Conservation (phyloP, 1,140 invertebrate genomes). For the Heterodera schachtii region DNA sequence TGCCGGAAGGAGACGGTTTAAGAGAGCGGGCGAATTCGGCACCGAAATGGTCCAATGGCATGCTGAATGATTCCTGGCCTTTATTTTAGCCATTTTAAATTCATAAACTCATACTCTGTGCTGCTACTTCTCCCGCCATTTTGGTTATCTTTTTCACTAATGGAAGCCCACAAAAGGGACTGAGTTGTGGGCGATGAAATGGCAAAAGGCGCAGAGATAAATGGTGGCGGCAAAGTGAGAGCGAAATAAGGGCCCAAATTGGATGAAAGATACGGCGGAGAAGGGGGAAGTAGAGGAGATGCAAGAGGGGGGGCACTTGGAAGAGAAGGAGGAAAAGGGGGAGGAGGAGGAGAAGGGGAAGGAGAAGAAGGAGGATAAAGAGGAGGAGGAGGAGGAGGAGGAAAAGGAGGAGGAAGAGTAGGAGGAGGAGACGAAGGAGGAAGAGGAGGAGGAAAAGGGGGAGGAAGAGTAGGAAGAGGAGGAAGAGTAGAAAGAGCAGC, state of each 20-base stretch:
- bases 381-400: too few species aligned
- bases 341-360: too few species aligned
- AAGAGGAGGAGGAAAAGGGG: too few species aligned
- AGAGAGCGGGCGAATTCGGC: conserved; percentile 2
- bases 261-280: not conserved
- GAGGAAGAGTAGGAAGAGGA: too few species aligned
- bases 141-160: not conserved
- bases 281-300: not conserved
- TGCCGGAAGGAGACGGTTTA: not conserved
- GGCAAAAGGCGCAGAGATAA: not conserved
- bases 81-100: not conserved
- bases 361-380: too few species aligned
- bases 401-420: too few species aligned
- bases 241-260: not conserved
- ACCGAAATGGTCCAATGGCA: not conserved
- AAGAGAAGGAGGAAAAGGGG: too few species aligned
- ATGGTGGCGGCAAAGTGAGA: not conserved
- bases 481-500: too few species aligned
- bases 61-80: not conserved
- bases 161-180: not conserved
- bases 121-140: not conserved
- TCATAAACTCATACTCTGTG: not conserved
- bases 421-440: too few species aligned
- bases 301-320: too few species aligned
- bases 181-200: not conserved